Conservation (phyloP, 2,113 vertebrate species). For the Epinephelus lanceolatus region DNA sequence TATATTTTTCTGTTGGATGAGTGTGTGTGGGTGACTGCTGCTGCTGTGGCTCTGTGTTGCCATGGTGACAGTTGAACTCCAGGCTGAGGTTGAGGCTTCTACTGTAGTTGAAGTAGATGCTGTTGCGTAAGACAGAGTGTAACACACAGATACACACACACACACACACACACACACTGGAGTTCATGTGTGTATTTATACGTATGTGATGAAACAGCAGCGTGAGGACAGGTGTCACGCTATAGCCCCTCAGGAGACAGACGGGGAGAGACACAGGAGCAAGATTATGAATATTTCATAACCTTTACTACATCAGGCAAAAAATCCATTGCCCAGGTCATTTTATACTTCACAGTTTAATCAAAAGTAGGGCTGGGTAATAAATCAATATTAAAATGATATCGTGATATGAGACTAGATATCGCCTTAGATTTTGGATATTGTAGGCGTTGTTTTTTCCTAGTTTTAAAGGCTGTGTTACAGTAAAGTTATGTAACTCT, state of each 20-base stretch:
- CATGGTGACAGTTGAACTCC: conserved; percentile 78
- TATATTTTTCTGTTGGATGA: conserved; percentile 16
- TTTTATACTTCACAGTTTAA: conserved; percentile 2
- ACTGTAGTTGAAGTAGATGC: conserved; percentile 77
- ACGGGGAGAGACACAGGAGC: background rate
- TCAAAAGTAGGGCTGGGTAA: too few relatives aligned
- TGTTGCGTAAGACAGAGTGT: conserved; percentile 73
- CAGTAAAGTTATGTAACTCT: too few relatives aligned
- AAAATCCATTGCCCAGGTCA: conserved; percentile 1
- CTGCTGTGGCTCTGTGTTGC: conserved; percentile 73
- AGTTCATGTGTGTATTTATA: conserved; percentile 28
- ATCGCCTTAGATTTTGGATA: too few relatives aligned
- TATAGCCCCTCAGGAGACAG: conserved; percentile 30
- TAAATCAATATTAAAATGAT: too few relatives aligned
- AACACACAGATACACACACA: conserved; percentile 38
- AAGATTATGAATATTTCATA: conserved; percentile 59
- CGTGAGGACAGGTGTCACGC: conserved; percentile 31
- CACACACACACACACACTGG: conserved; percentile 10
- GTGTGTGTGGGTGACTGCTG: conserved; percentile 68
- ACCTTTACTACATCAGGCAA: conserved; percentile 16
- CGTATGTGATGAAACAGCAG: conserved; percentile 35
- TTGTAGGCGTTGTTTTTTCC: too few relatives aligned
- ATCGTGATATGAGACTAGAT: too few relatives aligned
- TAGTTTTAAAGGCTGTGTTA: too few relatives aligned
- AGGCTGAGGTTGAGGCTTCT: conserved; percentile 70